Evolutionary conservation across 2,113 vertebrate species (phyloP), one percentile per base, ranked within the genome.

Genomic region (Megalops atlanticus): DNA sequence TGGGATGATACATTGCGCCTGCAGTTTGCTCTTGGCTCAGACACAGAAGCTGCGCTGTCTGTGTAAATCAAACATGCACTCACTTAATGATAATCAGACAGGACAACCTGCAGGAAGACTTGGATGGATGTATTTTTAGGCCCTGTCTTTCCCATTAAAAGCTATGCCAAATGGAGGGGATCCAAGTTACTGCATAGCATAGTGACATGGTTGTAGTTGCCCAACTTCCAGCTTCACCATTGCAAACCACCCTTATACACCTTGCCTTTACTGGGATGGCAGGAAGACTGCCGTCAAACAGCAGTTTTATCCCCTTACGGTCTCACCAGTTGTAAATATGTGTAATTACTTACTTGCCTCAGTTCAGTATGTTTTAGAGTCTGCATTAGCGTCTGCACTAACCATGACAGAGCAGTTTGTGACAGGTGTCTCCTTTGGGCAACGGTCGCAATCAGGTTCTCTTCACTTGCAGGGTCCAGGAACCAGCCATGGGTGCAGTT

Each of bases 401-500:
- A 49, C 11, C 47, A n/a, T n/a, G 47, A 16, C 3, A 49, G 49
- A 52, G 49, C 49, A 47, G 58, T 35, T 12, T 24, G 10, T 52
- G 70, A 33, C 14, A 72, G 16, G 21, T 15, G 70, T 21, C 21
- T 41, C 12, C n/a, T 33, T n/a, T 41, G 40, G 15, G 10, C 58
- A 45, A 38, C 39, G 27, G n/a, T 4, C 16, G 81, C 74, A 43
- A 36, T 5, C 39, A 39, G 16, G 38, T 18, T 24, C 16, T 80
- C 40, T 75, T 36, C 82, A 12, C 54, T 47, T 82, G 11, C 91
- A 98, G 97, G 97, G 70, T 94, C 93, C 87, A 94, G 93, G 76
- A 96, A 94, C 41, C 97, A 97, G 90, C 97, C 97, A 7, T 95
- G 97, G 95, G 95, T 95, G 7, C 97, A 98, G 91, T 96, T 98